A percentile compares a stretch with the other conserved stretches of the same genome.
phyloP scores from a whole-genome alignment of 1,140 invertebrate species.

The Anastrepha obliqua region DNA sequence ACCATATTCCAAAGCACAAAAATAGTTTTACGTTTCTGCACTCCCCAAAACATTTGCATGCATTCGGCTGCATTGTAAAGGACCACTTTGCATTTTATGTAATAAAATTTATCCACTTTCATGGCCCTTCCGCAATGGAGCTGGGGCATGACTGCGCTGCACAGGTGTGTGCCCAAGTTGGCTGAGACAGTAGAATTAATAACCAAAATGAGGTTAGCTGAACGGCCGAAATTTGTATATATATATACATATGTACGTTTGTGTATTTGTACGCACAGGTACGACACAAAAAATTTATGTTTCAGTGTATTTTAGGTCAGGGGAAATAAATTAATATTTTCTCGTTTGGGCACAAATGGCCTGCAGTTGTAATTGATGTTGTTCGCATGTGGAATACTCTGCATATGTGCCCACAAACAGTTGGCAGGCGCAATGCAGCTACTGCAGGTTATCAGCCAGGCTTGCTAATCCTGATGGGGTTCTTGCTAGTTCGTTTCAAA shows the following conservation, averaged over 20 bases:
- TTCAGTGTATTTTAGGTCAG: slow-evolving; percentile 7
- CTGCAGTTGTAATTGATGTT: slow-evolving; percentile 3
- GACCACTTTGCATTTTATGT: too few species aligned
- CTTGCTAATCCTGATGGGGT: too few species aligned
- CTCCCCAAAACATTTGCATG: too few species aligned
- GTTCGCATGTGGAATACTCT: neutral
- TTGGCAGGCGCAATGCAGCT: too few species aligned
- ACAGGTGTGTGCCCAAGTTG: slow-evolving; percentile 28
- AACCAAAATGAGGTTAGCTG: slow-evolving; percentile 32
- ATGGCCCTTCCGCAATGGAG: neutral
- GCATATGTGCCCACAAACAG: too few species aligned
- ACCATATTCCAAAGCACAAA: too few species aligned
- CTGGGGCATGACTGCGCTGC: neutral
- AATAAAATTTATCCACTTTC: neutral
- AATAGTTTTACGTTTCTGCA: too few species aligned
- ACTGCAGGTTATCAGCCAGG: too few species aligned
- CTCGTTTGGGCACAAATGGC: neutral
- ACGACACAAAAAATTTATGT: neutral
- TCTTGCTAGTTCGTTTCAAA: too few species aligned
- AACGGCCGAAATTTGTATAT: slow-evolving; percentile 29
- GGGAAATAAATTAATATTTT: slow-evolving; percentile 36
- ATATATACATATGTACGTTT: neutral
- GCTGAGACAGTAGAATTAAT: slow-evolving; percentile 42
- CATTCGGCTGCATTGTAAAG: too few species aligned
- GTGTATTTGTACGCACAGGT: neutral